Percentiles rank a stretch among this genome's conserved stretches.
Conservation (phyloP, 2,888 invertebrate genomes). For the Drosophila birchii region DNA sequence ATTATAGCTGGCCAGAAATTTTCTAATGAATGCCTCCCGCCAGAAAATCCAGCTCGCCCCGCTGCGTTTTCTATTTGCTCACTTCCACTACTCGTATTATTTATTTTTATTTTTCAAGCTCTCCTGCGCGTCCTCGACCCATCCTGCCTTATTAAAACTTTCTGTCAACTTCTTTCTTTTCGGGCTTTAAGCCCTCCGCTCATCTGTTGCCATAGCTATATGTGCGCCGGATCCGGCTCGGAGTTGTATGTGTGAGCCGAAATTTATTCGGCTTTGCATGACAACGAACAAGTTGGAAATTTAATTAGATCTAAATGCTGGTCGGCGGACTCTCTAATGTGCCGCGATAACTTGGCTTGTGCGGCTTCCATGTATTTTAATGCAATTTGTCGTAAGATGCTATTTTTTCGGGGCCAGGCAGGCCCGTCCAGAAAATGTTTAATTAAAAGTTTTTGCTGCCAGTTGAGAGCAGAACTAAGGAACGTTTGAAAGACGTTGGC, state of each 20-base stretch:
- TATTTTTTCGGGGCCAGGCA: slow-evolving; percentile 32
- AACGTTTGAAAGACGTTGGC: slow-evolving; percentile 34
- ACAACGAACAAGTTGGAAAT: slow-evolving; percentile 70
- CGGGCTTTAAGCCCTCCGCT: slow-evolving; percentile 66
- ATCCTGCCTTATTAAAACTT: slow-evolving; percentile 77
- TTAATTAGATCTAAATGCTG: slow-evolving; percentile 82
- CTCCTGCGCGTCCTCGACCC: slow-evolving; percentile 13
- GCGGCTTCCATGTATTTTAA: slow-evolving; percentile 14
- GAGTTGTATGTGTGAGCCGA: slow-evolving; percentile 34
- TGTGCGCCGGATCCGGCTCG: slow-evolving; percentile 16
- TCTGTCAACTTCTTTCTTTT: slow-evolving; percentile 72
- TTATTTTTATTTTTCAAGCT: slow-evolving; percentile 42
- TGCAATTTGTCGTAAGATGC: slow-evolving; percentile 73
- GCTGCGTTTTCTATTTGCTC: slow-evolving; percentile 64
- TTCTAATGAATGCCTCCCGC: slow-evolving; percentile 64
- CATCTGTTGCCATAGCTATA: slow-evolving; percentile 66
- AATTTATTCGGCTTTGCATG: slow-evolving; percentile 68
- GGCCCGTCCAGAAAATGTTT: slow-evolving; percentile 74
- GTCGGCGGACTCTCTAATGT: slow-evolving; percentile 79
- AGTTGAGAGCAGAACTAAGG: slow-evolving; percentile 43
- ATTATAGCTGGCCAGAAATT: slow-evolving; percentile 71
- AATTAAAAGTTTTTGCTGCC: slow-evolving; percentile 76
- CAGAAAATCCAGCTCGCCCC: slow-evolving; percentile 9
- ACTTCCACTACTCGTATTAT: slow-evolving; percentile 34
- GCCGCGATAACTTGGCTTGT: slow-evolving; percentile 35